Evolutionary conservation across 2,888 invertebrate genomes (phyloP).

Genomic region (Cartodere bifasciata): DNA sequence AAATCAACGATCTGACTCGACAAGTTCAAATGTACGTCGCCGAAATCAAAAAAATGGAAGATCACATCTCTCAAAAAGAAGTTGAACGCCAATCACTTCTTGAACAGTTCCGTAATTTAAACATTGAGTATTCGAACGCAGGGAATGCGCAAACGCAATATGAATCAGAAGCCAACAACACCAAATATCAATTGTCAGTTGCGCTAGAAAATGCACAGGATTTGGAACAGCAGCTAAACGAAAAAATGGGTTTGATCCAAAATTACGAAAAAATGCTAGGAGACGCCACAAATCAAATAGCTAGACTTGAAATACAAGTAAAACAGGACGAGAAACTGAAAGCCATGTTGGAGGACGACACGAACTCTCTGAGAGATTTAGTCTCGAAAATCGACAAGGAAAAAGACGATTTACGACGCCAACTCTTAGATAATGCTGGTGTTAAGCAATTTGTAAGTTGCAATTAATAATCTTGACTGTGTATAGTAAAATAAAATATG

Average conservation of each 20-base stretch:
- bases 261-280: constrained; percentile 46
- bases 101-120: constrained; percentile 65
- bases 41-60: constrained; percentile 68
- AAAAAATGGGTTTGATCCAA: constrained; percentile 40
- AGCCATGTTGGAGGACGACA: constrained; percentile 46
- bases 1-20: constrained; percentile 60
- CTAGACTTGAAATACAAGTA: constrained; percentile 52
- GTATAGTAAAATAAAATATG: too few relatives aligned
- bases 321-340: constrained; percentile 45
- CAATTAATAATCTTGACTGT: too few relatives aligned
- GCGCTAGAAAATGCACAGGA: constrained; percentile 46
- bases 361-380: constrained; percentile 44
- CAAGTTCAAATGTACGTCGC: constrained; percentile 72
- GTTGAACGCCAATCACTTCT: constrained; percentile 67
- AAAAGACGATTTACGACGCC: constrained; percentile 48
- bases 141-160: constrained; percentile 70
- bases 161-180: constrained; percentile 63
- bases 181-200: constrained; percentile 42
- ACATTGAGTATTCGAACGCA: constrained; percentile 61
- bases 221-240: constrained; percentile 48
- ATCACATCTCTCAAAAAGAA: constrained; percentile 60
- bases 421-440: constrained; percentile 31
- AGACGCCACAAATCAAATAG: constrained; percentile 41
- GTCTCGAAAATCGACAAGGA: constrained; percentile 53
- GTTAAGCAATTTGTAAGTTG: neutral